These are phyloP conservation scores for Hylia prasina DNA, from an alignment of 2,113 vertebrate genomes.

Conservation along the genomic window DNA sequence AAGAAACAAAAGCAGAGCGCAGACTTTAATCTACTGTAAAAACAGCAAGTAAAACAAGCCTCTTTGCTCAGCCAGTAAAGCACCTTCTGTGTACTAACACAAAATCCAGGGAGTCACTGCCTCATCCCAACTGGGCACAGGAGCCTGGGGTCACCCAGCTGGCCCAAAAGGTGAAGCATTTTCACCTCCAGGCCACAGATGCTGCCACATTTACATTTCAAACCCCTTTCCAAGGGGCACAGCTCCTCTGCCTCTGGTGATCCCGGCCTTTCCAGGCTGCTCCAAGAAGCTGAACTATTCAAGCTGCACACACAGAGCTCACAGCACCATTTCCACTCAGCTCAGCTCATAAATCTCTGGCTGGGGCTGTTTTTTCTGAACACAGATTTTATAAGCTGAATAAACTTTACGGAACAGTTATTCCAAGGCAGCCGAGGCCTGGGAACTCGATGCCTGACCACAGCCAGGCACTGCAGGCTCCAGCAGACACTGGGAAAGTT, in stretches of 20 bases:
- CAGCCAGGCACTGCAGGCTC: constrained; percentile 2
- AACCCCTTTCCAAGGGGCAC: background rate
- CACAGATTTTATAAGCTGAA: constrained; percentile 12
- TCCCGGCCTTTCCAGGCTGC: background rate
- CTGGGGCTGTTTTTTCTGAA: constrained; percentile 1
- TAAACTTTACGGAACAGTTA: constrained; percentile 6
- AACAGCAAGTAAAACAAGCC: background rate
- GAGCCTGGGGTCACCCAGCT: background rate
- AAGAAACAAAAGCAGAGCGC: background rate
- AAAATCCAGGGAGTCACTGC: background rate
- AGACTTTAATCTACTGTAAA: background rate
- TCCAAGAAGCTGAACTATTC: background rate
- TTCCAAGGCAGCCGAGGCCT: background rate
- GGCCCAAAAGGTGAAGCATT: background rate
- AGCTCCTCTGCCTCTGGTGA: background rate
- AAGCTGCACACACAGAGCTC: background rate
- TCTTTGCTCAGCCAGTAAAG: background rate
- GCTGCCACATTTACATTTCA: background rate
- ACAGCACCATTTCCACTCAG: background rate
- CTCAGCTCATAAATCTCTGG: background rate
- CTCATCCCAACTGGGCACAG: background rate
- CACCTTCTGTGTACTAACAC: background rate
- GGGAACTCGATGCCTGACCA: background rate
- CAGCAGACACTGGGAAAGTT: background rate
- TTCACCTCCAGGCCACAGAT: background rate